phyloP scores from a whole-genome alignment of 2,113 vertebrate species.

The Chaenogobius annularis region DNA sequence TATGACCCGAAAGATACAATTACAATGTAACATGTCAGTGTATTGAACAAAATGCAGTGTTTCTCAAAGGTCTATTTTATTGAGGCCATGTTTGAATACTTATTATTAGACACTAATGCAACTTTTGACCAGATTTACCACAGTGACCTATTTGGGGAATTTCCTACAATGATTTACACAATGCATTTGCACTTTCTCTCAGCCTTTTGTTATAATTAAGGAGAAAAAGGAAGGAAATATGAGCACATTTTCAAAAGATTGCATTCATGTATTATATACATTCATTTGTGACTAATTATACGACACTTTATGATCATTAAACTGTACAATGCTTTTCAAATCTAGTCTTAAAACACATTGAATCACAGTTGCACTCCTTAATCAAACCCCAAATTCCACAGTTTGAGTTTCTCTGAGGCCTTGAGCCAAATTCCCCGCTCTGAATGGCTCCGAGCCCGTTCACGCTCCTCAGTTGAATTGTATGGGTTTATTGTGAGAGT shows the following conservation, averaged over 20 bases:
- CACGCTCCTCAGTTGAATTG: conserved; percentile 13
- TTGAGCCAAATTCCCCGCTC: conserved; percentile 19
- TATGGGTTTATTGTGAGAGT: not conserved
- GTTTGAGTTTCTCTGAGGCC: conserved; percentile 8
- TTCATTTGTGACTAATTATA: not conserved
- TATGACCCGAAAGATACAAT: not conserved
- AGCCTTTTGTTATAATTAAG: not conserved
- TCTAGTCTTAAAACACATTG: not conserved
- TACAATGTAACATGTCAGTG: not conserved
- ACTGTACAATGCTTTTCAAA: not conserved
- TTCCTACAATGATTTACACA: not conserved
- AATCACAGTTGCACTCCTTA: conserved; percentile 3
- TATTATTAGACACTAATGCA: not conserved
- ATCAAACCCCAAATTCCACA: conserved; percentile 1
- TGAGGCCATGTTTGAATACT: not conserved
- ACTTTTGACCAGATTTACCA: not conserved
- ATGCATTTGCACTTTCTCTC: not conserved
- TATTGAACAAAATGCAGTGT: not conserved
- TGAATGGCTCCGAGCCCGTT: conserved; percentile 15
- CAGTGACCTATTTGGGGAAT: not conserved
- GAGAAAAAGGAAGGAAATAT: not conserved
- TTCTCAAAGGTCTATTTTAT: not conserved
- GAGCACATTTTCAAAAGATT: not conserved
- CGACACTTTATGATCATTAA: not conserved
- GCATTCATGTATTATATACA: not conserved